Evolutionary conservation across 2,888 invertebrate species (phyloP), one percentile per base, ranked within the genome.

Genomic region (Macaria notata): DNA sequence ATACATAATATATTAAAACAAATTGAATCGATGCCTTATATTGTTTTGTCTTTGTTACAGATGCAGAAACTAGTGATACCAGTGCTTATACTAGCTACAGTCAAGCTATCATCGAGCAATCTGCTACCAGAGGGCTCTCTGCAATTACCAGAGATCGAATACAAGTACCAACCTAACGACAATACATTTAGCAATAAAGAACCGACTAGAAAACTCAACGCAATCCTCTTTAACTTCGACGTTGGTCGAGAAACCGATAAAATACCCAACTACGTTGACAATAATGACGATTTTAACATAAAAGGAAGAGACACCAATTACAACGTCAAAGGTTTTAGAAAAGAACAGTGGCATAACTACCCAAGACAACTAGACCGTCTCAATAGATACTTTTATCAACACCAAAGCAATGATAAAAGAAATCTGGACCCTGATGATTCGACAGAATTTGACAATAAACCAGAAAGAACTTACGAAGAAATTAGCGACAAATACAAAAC

Each of bases 301-400:
- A 66, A 77, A 41, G 73, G 69, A 56, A 77, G 78, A 59, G 72
- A 78, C 44, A 74, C 81, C 33, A 76, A 76, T 61, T 78, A 81
- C 51, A 78, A 83, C 55, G 81, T 80, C 2, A 78, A 88, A 60
- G 86, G 85, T n/a, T 84, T 79, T 59, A 72, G 84, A 43, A 81
- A 84, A 79, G 83, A 88, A 64, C 86, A 86, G 69, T 87, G 87
- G 88, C 88, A 85, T 56, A 86, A 88, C 68, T 89, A 89, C 62
- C 88, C 89, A 1, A 76, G 87, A 53, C 88, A 86, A 59, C 68
- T 88, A 49, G 86, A 88, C 66, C 84, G 87, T 47, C 88, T 88
- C 42, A 83, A 87, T 69, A 71, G 72, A 48, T 75, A 76, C 54
- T 59, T 76, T 1, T 73, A 72, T 43, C 69, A 75, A 41, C 65